Evolutionary conservation across 2,113 vertebrate species (phyloP), one percentile per base, ranked within the genome.

Genomic region (Brachyhypopomus occidentalis): DNA sequence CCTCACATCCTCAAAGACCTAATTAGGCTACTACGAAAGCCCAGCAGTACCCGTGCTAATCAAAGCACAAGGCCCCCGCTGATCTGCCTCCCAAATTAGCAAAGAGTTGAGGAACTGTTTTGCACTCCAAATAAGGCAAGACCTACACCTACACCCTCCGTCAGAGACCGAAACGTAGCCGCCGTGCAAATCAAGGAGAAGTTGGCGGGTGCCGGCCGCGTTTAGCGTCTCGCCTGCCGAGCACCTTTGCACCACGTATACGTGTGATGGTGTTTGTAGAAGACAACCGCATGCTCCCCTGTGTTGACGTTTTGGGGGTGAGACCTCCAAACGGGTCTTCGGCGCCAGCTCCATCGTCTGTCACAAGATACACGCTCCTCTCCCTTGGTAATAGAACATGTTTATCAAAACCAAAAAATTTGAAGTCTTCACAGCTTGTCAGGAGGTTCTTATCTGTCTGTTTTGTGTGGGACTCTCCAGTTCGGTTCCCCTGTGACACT

Each of bases 51-150:
- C 81, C 84, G 86, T 82, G 86, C 89, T 92, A 91, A 92, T 91
- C 85, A 89, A 86, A 90, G 75, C 88, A 92, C 89, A 90, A 38
- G 83, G 88, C 84, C 89, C 90, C 89, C 81, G 86, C 77, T 52
- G 72, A 89, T 91, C 91, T 91, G 90, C 91, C 91, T 90, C 88
- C 87, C 90, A 91, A 91, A 91, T 89, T 89, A 92, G 90, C 89
- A n/a, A 58, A 56, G 62, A n/a, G n/a, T n/a, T n/a, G n/a, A n/a
- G n/a, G n/a, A n/a, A n/a, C n/a, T 79, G 79, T 90, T 90, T 88
- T 90, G 89, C 38, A 67, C 87, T 84, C 89, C 89, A 86, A 88
- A 88, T 90, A 89, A 89, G 89, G 91, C 87, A 84, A 64, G 45
- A 86, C 75, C 75, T 75, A 72, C 78, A 72, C 73, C 78, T n/a